Conservation (phyloP, 2,888 invertebrate genomes). For the Brachyptera putata region DNA sequence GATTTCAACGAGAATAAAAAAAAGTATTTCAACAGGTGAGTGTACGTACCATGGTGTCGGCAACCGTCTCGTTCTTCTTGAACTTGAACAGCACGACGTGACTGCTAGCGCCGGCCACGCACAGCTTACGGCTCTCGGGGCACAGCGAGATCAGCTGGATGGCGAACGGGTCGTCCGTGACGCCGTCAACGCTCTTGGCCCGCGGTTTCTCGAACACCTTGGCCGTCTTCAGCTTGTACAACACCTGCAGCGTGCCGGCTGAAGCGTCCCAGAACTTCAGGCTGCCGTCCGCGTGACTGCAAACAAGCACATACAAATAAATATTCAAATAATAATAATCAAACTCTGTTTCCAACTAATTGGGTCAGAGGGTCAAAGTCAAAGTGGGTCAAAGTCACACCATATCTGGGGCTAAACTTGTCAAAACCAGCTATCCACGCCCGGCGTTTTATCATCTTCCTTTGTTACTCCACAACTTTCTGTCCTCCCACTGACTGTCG, state of each 20-base stretch:
- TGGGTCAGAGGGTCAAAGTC: too few relatives aligned
- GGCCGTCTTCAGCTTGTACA: constrained; percentile 96
- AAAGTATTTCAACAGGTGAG: too few relatives aligned
- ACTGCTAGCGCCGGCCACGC: constrained; percentile 85
- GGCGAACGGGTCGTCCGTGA: constrained; percentile 84
- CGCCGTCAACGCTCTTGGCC: constrained; percentile 56
- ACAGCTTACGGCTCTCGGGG: constrained; percentile 85
- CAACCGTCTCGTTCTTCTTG: constrained; percentile 81
- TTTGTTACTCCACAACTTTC: too few relatives aligned
- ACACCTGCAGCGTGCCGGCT: constrained; percentile 89
- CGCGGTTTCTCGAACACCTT: constrained; percentile 80
- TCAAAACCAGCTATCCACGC: too few relatives aligned
- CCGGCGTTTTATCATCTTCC: too few relatives aligned
- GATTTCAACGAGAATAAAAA: too few relatives aligned
- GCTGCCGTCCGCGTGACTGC: constrained; percentile 96
- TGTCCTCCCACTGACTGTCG: too few relatives aligned
- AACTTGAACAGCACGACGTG: constrained; percentile 96
- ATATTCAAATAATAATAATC: too few relatives aligned
- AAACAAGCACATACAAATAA: too few relatives aligned
- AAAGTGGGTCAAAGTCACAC: too few relatives aligned
- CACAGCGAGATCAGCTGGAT: constrained; percentile 87
- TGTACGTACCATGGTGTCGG: constrained; percentile 75
- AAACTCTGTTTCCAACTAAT: too few relatives aligned
- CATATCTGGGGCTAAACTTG: too few relatives aligned
- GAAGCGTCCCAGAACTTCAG: constrained; percentile 99